Percentiles rank a stretch among this genome's conserved stretches.
Conservation (phyloP, 2,113 vertebrate species). For the Excalfactoria chinensis region DNA sequence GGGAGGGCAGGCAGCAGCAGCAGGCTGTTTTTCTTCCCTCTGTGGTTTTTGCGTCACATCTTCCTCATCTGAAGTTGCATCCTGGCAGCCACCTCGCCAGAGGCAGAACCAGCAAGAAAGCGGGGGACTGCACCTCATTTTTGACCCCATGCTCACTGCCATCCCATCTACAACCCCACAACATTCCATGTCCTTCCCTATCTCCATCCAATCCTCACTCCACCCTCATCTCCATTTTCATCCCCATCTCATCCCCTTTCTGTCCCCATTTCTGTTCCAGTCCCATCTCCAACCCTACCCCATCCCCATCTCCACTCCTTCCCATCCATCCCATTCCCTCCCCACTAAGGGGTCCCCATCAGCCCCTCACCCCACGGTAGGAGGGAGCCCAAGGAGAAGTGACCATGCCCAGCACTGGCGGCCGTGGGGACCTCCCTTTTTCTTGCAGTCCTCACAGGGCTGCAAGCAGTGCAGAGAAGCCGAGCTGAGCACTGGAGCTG, state of each 20-base stretch:
- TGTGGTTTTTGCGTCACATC: conserved; percentile 66
- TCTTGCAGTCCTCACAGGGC: no score
- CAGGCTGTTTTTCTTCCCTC: conserved; percentile 54
- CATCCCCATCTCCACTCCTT: neutral
- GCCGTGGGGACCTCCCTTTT: neutral
- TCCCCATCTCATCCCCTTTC: neutral
- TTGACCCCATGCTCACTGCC: neutral
- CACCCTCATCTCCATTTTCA: neutral
- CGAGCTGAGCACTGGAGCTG: neutral
- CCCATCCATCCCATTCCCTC: neutral
- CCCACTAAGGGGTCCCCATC: neutral
- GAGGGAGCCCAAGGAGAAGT: accelerated
- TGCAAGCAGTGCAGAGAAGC: no score
- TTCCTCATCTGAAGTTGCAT: conserved; percentile 58
- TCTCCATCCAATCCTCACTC: neutral
- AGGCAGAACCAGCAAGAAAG: neutral
- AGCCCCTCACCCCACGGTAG: neutral
- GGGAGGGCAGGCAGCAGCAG: neutral
- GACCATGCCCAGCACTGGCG: accelerated
- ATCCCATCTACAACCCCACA: neutral
- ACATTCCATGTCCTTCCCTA: neutral
- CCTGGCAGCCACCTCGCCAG: conserved; percentile 41
- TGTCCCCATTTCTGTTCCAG: neutral
- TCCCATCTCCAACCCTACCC: neutral
- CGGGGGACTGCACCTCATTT: neutral